Base-by-base conservation (phyloP, 2,113 vertebrate genomes). In the Bubo bubo region DNA sequence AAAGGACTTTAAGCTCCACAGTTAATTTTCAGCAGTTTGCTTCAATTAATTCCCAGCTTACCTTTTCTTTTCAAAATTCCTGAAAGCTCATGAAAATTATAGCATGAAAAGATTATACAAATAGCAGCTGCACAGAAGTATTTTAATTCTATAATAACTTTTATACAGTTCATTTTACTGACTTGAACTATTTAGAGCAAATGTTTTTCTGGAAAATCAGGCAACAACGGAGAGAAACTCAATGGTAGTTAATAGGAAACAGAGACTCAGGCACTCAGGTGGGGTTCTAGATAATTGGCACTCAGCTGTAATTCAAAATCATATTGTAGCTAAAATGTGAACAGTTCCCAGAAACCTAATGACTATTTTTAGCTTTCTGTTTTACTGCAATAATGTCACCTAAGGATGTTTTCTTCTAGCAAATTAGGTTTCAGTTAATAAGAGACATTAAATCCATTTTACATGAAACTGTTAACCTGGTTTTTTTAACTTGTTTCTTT, bases 371-470 rank as follows among this genome's bases (percentile, higher is more conserved):
- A 97, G 63, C 79, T 95, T 72, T 79, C 72, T 5, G 10, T 93
- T 97, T 96, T 88, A 90, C 86, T 86, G 39, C 18, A 62, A 79
- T 95, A 97, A 91, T 88, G 39, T 93, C 82, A 89, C 82, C 88
- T 70, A 50, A 75, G 79, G 73, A 91, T 90, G 67, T 88, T 97
- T 97, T 95, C 75, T 91, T 97, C 89, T 82, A 82, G 56, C 62
- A 94, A 96, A 97, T 96, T 89, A 97, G 45, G 49, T 72, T 93
- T 88, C 88, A 47, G 45, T 97, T 97, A 96, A 97, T 93, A 84
- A 73, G 41, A 97, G 53, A 74, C 72, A 96, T 96, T 96, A 97
- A 95, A 89, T 97, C 59, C 39, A 93, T 85, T 96, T 97, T 86
- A 91, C 21, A 85, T 83, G 13, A 94, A 90, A 77, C 34, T 52